Evolutionary conservation across 2,888 invertebrate species (phyloP), one percentile per base, ranked within the genome.

Genomic region (Acanthococcus lagerstroemiae): DNA sequence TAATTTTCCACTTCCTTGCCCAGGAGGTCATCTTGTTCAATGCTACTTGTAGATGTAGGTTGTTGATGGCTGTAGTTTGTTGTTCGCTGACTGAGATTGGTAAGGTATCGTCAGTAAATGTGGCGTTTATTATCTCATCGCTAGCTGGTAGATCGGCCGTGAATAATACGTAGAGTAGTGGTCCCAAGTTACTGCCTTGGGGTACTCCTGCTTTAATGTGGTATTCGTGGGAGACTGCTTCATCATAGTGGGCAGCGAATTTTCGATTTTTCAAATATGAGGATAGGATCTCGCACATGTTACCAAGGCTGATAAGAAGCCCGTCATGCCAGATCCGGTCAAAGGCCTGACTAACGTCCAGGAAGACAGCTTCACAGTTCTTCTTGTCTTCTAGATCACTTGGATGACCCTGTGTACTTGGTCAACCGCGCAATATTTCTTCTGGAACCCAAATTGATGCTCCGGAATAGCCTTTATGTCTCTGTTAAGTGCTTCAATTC

Each of bases 11-110:
- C 2, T 45, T 30, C 22, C 7, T 57, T 21, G 12, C 37, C 57
- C 45, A 57, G 7, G 19, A 7, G 22, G 30, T 3, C 9, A 44
- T 5, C 4, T 19, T 17, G 1, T 24, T 12, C 17, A 50, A 19
- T 12, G 22, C 54, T 7, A 19, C 3, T 63, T 63, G 54, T 17
- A 63, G 37, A 12, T 63, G 54, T 17, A 63, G 37, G 9, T 63
- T 7, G 3, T 44, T 30, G n/a, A 19, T 17, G 1, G 54, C 45
- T 3, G 15, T 19, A 6, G 21, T 12, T 24, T 19, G n/a, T 3
- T 55, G 44, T 1, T 24, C 9, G 30, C 22, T 27, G 12, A 19
- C 15, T n/a, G 55, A 54, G 1, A 55, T 22, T 37, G 45, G 7
- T 24, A 19, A 22, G 7, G 55, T 55, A 12, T 63, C 45, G 25